A percentile compares a stretch with the other conserved stretches of the same genome.
Conservation (phyloP, 2,888 invertebrate species). For the Dolomedes plantarius region DNA sequence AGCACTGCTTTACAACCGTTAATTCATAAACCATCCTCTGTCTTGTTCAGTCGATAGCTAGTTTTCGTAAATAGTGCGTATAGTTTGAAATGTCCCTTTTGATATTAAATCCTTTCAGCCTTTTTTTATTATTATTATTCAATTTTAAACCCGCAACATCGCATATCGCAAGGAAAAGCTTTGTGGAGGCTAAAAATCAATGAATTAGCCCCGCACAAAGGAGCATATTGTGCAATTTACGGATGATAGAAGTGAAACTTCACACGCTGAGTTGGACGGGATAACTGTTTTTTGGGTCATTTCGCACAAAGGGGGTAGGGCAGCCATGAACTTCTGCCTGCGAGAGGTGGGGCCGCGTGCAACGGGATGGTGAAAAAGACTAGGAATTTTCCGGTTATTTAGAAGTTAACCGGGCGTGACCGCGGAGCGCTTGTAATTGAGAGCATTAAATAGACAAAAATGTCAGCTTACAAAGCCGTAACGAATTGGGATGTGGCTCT, state of each 20-base stretch:
- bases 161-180: neutral
- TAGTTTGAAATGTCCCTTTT: too few relatives aligned
- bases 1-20: too few relatives aligned
- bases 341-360: neutral
- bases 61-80: too few relatives aligned
- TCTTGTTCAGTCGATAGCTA: too few relatives aligned
- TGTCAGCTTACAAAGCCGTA: neutral
- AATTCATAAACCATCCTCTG: too few relatives aligned
- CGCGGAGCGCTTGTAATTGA: neutral
- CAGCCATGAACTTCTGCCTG: conserved; percentile 20
- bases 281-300: conserved; percentile 26
- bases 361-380: neutral
- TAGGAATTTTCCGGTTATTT: conserved; percentile 30
- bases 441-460: neutral
- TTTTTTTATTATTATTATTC: neutral
- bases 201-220: neutral
- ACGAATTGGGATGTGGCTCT: neutral
- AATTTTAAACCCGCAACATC: neutral
- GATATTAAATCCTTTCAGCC: neutral
- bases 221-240: neutral
- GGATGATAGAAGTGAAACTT: conserved; percentile 39
- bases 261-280: neutral
- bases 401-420: conserved; percentile 18
- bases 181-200: neutral
- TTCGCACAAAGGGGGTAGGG: neutral